Evolutionary conservation across 2,113 vertebrate genomes (phyloP).

Genomic region (Gymnorhina tibicen): DNA sequence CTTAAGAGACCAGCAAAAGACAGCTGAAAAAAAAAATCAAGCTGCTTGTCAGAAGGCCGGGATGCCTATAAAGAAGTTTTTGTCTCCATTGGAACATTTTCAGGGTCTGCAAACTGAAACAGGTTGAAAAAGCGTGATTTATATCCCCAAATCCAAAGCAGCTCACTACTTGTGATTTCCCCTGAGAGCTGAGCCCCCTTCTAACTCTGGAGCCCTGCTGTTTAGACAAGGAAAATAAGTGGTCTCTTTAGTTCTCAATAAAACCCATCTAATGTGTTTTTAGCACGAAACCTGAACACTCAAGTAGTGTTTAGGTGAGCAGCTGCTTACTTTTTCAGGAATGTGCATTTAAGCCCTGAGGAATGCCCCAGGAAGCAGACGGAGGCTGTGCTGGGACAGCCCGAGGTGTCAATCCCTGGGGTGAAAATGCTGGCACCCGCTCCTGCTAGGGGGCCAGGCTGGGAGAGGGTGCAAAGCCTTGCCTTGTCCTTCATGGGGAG

Average conservation of each 20-base stretch:
- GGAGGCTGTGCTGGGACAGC: neutral
- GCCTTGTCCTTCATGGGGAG: neutral
- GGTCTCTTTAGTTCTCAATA: neutral
- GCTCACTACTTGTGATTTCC: neutral
- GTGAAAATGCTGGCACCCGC: accelerated
- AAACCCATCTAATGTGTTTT: neutral
- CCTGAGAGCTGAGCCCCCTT: neutral
- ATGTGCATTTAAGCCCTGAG: neutral
- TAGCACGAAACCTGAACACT: neutral
- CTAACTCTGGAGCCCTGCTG: neutral
- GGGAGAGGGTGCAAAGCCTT: neutral
- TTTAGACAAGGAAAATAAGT: neutral
- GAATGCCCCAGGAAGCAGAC: neutral
- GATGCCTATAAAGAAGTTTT: neutral
- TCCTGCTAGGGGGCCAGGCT: neutral
- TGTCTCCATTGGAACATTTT: neutral
- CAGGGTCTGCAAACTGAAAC: neutral
- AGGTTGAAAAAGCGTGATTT: neutral
- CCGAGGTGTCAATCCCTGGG: accelerated
- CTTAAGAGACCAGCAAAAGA: neutral
- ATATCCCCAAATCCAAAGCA: neutral
- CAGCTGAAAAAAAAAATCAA: neutral
- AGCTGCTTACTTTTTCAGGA: neutral
- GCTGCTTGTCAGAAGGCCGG: neutral
- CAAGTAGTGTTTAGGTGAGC: slow-evolving; percentile 30